These are phyloP conservation scores for Pseudochirops corinnae DNA, from an alignment of 2,797 vertebrate species.

Conservation along the genomic window DNA sequence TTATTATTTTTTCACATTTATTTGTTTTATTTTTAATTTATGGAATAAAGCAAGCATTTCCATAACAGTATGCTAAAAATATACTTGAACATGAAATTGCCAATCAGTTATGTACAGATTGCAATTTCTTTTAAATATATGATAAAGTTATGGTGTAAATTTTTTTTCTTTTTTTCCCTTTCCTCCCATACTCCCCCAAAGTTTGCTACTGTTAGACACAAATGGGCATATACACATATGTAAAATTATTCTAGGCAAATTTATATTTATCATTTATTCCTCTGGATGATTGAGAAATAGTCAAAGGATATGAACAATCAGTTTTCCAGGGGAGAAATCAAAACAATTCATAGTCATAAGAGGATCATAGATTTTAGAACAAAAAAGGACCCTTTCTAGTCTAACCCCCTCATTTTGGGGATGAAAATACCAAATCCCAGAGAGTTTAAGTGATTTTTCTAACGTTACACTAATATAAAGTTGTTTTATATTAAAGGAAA, in stretches of 20 bases:
- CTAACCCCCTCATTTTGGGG: background rate
- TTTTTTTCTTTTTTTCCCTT: background rate
- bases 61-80: background rate
- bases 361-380: background rate
- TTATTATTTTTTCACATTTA: background rate
- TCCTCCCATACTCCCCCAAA: background rate
- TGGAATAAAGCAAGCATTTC: background rate
- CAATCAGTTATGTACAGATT: background rate
- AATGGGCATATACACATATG: background rate
- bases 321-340: background rate
- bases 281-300: background rate
- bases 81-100: background rate
- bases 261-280: background rate
- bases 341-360: background rate
- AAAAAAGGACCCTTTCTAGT: background rate
- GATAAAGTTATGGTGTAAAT: background rate
- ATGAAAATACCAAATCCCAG: background rate
- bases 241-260: background rate
- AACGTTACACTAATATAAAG: background rate
- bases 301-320: background rate
- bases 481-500: background rate
- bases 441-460: background rate
- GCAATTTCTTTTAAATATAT: background rate
- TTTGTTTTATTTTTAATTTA: background rate
- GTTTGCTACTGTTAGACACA: background rate